Percentiles rank a stretch among this genome's conserved stretches.
These are phyloP conservation scores for Megatriorchis doriae DNA, from an alignment of 2,113 vertebrate species.

Conservation along the genomic window DNA sequence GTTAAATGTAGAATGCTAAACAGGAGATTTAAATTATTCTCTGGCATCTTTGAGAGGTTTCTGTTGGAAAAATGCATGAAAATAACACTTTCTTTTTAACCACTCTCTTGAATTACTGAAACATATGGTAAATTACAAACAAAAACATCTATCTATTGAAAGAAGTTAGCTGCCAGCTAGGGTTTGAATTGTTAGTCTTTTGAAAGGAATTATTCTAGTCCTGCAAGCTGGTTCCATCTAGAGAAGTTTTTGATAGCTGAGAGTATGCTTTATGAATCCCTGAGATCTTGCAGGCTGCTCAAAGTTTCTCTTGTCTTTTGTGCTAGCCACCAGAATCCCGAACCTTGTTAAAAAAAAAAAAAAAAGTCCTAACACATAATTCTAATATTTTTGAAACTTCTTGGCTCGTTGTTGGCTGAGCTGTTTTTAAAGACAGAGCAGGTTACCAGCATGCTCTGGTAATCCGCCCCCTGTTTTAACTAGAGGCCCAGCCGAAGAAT, in stretches of 20 bases:
- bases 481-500: not conserved
- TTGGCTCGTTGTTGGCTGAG: not conserved
- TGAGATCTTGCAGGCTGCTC: not conserved
- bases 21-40: not conserved
- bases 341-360: not conserved
- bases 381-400: not conserved
- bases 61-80: not conserved
- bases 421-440: not conserved
- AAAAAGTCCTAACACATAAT: not conserved
- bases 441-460: not conserved
- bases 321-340: not conserved
- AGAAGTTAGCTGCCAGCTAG: not conserved
- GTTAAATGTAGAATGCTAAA: constrained; percentile 4
- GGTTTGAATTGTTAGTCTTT: not conserved
- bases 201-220: not conserved
- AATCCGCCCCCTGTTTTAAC: not conserved
- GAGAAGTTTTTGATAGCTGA: not conserved
- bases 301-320: not conserved
- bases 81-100: not conserved
- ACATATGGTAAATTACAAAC: constrained; percentile 14
- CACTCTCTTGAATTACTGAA: not conserved
- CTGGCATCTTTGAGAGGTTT: not conserved
- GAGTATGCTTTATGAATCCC: not conserved
- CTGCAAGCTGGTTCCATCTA: not conserved
- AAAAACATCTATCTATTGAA: not conserved